Evolutionary conservation across 1,140 invertebrate genomes (phyloP).

Genomic region (Drosophila lowei): DNA sequence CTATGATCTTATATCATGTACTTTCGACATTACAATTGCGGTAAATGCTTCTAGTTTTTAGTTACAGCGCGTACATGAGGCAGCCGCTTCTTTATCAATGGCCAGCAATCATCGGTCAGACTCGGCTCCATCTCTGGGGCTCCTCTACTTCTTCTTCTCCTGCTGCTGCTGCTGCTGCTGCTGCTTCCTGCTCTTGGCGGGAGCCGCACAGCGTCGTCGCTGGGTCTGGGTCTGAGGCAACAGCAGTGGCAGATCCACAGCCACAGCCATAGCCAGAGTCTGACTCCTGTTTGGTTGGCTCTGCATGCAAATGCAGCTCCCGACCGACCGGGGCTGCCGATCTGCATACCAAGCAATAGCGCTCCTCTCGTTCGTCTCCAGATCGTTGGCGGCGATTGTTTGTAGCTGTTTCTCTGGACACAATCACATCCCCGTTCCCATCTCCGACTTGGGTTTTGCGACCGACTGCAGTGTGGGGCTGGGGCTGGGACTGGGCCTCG

Average conservation of each 20-base stretch:
- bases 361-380: conserved; percentile 33
- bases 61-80: conserved; percentile 81
- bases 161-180: conserved; percentile 17
- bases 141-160: background rate
- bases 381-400: conserved; percentile 79
- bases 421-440: conserved; percentile 46
- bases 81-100: conserved; percentile 75
- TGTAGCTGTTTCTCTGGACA: conserved; percentile 63
- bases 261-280: conserved; percentile 13
- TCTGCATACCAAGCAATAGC: conserved; percentile 72
- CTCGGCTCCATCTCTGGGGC: conserved; percentile 31
- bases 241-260: conserved; percentile 12
- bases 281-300: conserved; percentile 31
- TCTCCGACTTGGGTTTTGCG: too few relatives aligned
- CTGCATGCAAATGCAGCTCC: conserved; percentile 66
- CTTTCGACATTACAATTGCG: conserved; percentile 83
- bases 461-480: too few relatives aligned
- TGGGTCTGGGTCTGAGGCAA: conserved; percentile 61
- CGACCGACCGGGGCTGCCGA: conserved; percentile 52
- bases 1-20: conserved; percentile 83
- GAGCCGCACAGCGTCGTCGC: conserved; percentile 65
- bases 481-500: too few relatives aligned
- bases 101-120: conserved; percentile 67
- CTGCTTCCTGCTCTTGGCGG: conserved; percentile 35
- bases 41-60: conserved; percentile 83